Percentiles rank a stretch among this genome's conserved stretches.
Evolutionary conservation across 2,888 invertebrate species (phyloP).

Genomic region (Omphaloscelis lunosa): DNA sequence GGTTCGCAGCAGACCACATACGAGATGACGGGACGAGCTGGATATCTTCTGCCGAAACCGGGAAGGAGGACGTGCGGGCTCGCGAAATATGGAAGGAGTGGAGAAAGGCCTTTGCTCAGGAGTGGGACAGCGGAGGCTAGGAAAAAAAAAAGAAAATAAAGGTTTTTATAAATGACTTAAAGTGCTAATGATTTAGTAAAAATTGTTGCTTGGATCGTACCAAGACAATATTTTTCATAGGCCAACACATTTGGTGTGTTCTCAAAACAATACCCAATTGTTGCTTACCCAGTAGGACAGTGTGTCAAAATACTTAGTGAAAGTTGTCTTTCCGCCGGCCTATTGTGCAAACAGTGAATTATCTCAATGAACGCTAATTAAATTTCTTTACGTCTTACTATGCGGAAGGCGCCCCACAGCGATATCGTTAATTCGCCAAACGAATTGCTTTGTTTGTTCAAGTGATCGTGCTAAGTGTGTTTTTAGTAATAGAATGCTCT

Average conservation of each 20-base stretch:
- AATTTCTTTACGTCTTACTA: constrained; percentile 85
- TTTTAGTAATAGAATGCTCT: constrained; percentile 58
- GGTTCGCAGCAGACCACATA: too few species aligned
- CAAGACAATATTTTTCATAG: too few species aligned
- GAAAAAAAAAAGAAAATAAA: too few species aligned
- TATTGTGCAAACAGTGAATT: constrained; percentile 85
- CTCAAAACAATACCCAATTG: background rate
- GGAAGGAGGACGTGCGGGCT: too few species aligned
- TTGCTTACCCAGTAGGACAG: constrained; percentile 17
- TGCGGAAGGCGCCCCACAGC: constrained; percentile 75
- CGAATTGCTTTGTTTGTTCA: constrained; percentile 80
- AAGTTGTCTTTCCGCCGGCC: constrained; percentile 82
- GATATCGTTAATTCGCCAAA: constrained; percentile 79
- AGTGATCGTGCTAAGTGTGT: constrained; percentile 72
- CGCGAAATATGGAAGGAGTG: too few species aligned
- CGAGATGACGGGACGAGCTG: too few species aligned
- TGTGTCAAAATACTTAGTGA: constrained; percentile 73
- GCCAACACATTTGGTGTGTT: too few species aligned
- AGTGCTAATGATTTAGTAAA: too few species aligned
- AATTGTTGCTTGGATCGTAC: too few species aligned
- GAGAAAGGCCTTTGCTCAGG: too few species aligned
- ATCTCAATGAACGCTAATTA: constrained; percentile 87
- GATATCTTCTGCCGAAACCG: too few species aligned
- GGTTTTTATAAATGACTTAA: background rate
- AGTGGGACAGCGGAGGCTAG: too few species aligned